Base-by-base conservation (phyloP, 1,140 invertebrate genomes). In the Bathynomus jamesi region DNA sequence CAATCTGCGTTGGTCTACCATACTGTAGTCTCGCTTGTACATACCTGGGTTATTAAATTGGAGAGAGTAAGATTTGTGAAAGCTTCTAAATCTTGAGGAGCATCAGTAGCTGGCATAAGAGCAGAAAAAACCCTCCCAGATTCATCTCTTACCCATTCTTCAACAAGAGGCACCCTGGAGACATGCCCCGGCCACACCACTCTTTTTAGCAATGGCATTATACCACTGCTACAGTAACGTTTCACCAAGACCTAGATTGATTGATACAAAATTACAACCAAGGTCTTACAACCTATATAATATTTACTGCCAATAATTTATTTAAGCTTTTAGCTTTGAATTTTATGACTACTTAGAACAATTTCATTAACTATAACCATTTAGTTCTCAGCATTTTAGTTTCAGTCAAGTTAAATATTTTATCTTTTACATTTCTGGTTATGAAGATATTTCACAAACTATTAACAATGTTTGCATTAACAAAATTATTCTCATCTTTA, bases 191-290 rank as follows among this genome's bases (percentile, higher is more conserved):
- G 97, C 83, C 95, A 92, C 74, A 99, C 92, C 69, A 91, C 87
- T 80, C 96, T 87, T 84, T 98, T 96, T 66, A 95, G 92, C 79
- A 99, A 88, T 79, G 97, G 97, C 97, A 99, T 99, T 67, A n/a
- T 68, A 40, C 40, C 40, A 53, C 13, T 53, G 40, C 40, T 53
- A 53, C 40, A 53, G 40, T 53, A 53, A 53, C 21, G 40, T 53
- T 53, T 53, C 40, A 53, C 40, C 40, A 53, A 53, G 40, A 53
- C 40, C 40, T 53, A n/a, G n/a, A n/a, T n/a, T n/a, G n/a, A n/a
- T n/a, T n/a, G n/a, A n/a, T n/a, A n/a, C n/a, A n/a, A n/a, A n/a
- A n/a, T n/a, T n/a, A n/a, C n/a, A n/a, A n/a, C n/a, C n/a, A n/a
- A n/a, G n/a, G n/a, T n/a, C n/a, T n/a, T n/a, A n/a, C n/a, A n/a